A percentile compares a stretch with the other conserved stretches of the same genome.
Conservation (phyloP, 2,113 vertebrate species). For the Nibea coibor region DNA sequence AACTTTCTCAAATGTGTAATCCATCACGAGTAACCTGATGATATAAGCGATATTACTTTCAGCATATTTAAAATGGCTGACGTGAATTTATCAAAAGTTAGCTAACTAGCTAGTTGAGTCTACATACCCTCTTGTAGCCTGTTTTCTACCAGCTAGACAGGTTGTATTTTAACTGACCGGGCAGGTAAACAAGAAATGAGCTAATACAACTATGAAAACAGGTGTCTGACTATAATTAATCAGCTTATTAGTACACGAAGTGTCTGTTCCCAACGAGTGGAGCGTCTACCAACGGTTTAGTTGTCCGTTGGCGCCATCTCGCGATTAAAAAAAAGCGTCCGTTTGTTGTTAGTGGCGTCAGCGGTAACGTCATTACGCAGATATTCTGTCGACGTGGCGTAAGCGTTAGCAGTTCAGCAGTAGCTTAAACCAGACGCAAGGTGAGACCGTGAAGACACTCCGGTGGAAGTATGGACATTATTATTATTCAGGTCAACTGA, state of each 20-base stretch:
- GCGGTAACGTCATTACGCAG: constrained; percentile 76
- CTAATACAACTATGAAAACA: too few relatives aligned
- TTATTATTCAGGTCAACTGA: constrained; percentile 45
- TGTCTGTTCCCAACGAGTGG: not conserved
- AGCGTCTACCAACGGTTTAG: too few relatives aligned
- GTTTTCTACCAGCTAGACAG: not conserved
- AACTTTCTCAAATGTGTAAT: not conserved
- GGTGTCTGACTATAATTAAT: not conserved
- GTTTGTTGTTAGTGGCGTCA: too few relatives aligned
- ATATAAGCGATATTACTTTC: not conserved
- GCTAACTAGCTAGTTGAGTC: not conserved
- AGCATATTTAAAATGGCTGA: too few relatives aligned
- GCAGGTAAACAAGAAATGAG: not conserved
- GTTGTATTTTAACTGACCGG: not conserved
- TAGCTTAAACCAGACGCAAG: constrained; percentile 27
- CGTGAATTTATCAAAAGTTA: not conserved
- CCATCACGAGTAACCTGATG: not conserved
- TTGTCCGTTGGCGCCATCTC: constrained; percentile 55
- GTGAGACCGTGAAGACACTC: constrained; percentile 24
- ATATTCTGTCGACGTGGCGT: constrained; percentile 85
- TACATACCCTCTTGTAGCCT: not conserved
- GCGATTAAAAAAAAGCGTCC: not conserved
- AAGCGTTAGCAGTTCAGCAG: constrained; percentile 37
- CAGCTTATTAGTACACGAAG: too few relatives aligned
- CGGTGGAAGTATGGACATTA: constrained; percentile 50